Evolutionary conservation across 1,140 invertebrate species (phyloP).

Genomic region (Drosophila nannoptera): DNA sequence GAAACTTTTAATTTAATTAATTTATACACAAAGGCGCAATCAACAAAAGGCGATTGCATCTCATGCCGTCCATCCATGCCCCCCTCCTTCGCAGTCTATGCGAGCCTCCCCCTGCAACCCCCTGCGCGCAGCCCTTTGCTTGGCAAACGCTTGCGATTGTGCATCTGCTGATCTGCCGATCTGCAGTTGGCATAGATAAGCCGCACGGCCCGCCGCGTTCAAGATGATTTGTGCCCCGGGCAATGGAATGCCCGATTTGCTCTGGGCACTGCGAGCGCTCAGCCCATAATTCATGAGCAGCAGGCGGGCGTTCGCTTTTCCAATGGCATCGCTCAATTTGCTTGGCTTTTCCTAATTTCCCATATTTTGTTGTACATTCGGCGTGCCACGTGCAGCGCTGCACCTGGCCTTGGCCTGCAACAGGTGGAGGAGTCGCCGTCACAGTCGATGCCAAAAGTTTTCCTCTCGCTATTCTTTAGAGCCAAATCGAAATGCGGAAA

Average conservation of each 20-base stretch:
- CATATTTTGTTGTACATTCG: conserved; percentile 10
- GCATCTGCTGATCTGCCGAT: conserved; percentile 51
- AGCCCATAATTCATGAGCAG: conserved; percentile 50
- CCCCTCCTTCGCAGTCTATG: not conserved
- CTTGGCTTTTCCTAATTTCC: conserved; percentile 3
- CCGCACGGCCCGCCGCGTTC: conserved; percentile 18
- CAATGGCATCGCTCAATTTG: conserved; percentile 11
- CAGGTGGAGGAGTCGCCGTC: conserved; percentile 47
- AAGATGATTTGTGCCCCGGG: conserved; percentile 38
- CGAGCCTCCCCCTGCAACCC: not conserved
- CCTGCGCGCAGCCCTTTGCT: not conserved
- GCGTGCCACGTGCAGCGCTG: conserved; percentile 12
- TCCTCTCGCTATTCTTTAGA: not conserved
- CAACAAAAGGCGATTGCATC: conserved; percentile 59
- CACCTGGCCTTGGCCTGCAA: conserved; percentile 37
- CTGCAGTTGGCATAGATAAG: conserved; percentile 27
- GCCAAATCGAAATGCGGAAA: conserved; percentile 9
- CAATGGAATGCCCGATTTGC: conserved; percentile 46
- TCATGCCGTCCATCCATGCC: not conserved
- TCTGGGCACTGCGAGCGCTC: conserved; percentile 45
- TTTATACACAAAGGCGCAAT: conserved; percentile 78
- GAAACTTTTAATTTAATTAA: conserved; percentile 79
- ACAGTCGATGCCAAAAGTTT: conserved; percentile 26
- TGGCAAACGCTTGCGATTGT: conserved; percentile 11
- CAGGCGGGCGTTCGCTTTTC: conserved; percentile 21